phyloP scores from a whole-genome alignment of 2,888 invertebrate genomes.

The Willowsia nigromaculata region DNA sequence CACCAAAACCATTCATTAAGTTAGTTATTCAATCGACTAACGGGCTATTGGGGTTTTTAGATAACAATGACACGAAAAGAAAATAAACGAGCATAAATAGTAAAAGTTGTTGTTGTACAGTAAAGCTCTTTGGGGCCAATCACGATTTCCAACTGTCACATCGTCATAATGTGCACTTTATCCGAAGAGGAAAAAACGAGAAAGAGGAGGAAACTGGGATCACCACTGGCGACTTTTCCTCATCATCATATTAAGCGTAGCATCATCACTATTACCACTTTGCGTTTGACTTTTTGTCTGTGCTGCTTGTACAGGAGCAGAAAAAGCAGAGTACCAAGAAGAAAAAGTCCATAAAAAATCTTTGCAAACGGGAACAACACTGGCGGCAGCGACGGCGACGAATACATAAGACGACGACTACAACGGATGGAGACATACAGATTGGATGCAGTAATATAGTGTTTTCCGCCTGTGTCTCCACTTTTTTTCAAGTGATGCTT shows the following conservation, averaged over 20 bases:
- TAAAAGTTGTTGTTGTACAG: conserved; percentile 53
- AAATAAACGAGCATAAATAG: conserved; percentile 47
- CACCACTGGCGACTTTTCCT: conserved; percentile 67
- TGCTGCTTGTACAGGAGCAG: not conserved
- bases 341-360: conserved; percentile 61
- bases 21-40: not conserved
- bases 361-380: conserved; percentile 58
- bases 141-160: conserved; percentile 54
- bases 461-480: conserved; percentile 68
- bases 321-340: not conserved
- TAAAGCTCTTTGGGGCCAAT: not conserved
- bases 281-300: not conserved
- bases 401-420: conserved; percentile 63
- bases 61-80: not conserved
- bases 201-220: conserved; percentile 60
- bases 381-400: conserved; percentile 60
- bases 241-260: conserved; percentile 46
- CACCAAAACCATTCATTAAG: conserved; percentile 38
- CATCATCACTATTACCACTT: not conserved
- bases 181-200: conserved; percentile 35
- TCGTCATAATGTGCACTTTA: conserved; percentile 44
- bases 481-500: conserved; percentile 65
- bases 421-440: conserved; percentile 73
- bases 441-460: conserved; percentile 71
- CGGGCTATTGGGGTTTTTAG: not conserved